These are phyloP conservation scores for Volucella zonaria DNA, from an alignment of 2,888 invertebrate genomes.

Conservation along the genomic window DNA sequence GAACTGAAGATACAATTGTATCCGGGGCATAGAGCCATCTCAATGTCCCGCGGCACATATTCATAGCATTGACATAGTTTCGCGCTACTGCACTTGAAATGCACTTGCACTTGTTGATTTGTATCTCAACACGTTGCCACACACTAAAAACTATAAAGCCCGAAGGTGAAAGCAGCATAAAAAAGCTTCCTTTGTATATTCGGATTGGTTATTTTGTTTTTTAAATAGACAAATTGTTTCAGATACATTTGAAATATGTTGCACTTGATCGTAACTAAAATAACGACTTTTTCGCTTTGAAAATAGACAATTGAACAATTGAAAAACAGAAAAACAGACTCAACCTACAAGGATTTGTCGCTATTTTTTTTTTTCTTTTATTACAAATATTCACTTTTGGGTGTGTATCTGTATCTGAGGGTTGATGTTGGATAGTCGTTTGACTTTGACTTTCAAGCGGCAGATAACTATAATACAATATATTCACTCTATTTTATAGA, in stretches of 20 bases:
- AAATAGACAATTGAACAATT: conserved; percentile 7
- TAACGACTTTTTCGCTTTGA: conserved; percentile 42
- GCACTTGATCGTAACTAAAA: conserved; percentile 64
- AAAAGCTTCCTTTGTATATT: conserved; percentile 41
- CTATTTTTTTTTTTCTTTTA: neutral
- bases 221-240: conserved; percentile 51
- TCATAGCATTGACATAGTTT: conserved; percentile 64
- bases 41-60: conserved; percentile 37
- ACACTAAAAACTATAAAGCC: neutral
- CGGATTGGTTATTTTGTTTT: conserved; percentile 24
- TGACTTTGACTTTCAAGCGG: no score
- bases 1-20: conserved; percentile 46
- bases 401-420: conserved; percentile 44
- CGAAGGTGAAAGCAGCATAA: conserved; percentile 54
- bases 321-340: neutral
- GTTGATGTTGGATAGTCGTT: no score
- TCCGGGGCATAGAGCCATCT: conserved; percentile 41
- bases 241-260: conserved; percentile 52
- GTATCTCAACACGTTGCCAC: conserved; percentile 44
- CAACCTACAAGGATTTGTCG: neutral
- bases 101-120: conserved; percentile 71
- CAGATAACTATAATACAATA: no score
- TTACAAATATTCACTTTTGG: neutral
- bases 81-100: conserved; percentile 57
- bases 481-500: conserved; percentile 3